These are phyloP conservation scores for Syngnathus floridae DNA, from an alignment of 2,113 vertebrate genomes.

Conservation along the genomic window DNA sequence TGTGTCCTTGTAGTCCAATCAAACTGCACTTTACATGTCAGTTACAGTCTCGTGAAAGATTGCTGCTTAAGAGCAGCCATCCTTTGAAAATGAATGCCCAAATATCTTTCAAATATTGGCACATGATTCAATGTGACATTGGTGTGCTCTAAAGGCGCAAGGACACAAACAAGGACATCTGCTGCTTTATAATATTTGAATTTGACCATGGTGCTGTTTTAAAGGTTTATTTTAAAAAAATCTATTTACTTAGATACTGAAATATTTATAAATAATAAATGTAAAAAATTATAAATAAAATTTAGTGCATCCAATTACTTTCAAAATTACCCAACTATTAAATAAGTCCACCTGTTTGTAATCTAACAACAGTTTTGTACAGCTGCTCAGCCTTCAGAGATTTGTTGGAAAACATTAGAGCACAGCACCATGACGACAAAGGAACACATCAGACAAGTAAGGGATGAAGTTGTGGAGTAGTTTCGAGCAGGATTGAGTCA, in stretches of 20 bases:
- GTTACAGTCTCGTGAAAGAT: conserved; percentile 46
- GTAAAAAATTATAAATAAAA: background rate
- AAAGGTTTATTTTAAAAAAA: background rate
- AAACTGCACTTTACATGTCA: conserved; percentile 35
- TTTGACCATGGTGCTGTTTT: background rate
- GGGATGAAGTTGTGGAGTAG: no score
- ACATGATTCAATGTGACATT: conserved; percentile 23
- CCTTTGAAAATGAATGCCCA: conserved; percentile 36
- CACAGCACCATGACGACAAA: background rate
- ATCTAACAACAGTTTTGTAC: background rate
- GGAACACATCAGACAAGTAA: background rate
- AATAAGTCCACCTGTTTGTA: background rate
- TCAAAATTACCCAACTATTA: background rate
- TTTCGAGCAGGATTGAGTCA: no score
- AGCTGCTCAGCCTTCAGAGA: background rate
- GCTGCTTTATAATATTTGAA: background rate
- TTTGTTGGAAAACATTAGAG: background rate
- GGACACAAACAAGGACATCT: conserved; percentile 32
- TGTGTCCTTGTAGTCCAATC: conserved; percentile 51
- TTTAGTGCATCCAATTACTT: background rate
- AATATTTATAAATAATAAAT: no score
- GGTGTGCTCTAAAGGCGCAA: conserved; percentile 11
- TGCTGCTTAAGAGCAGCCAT: conserved; percentile 41
- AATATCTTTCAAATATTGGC: conserved; percentile 29
- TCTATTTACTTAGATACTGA: background rate